Base-by-base conservation (phyloP, 2,113 vertebrate species). In the Tympanuchus pallidicinctus region DNA sequence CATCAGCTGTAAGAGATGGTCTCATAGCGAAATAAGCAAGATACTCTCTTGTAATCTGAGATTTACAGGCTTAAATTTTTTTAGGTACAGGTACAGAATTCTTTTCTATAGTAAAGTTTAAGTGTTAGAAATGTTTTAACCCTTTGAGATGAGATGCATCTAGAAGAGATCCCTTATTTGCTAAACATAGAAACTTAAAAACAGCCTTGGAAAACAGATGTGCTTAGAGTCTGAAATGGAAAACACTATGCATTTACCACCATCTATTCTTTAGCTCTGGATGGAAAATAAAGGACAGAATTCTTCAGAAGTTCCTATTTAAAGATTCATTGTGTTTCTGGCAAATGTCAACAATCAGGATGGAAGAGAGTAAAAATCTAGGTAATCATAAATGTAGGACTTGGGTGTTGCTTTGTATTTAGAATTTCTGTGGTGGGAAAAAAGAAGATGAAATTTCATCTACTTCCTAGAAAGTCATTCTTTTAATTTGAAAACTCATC, bases 161-260 rank as follows among this genome's bases (percentile, higher is more conserved):
- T 60, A 38, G 87, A 93, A 93, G 61, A 93, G 57, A 6, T 22
- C 24, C 24, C 40, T 61, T 36, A 3, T 56, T 78, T 82, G 19
- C 82, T 84, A 91, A 92, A 91, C 61, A 77, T 75, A 89, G 57
- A 2, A 64, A 71, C 18, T 72, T 64, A 40, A 71, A 84, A 84
- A 91, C 40, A 81, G 27, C 61, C 47, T 72, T 94, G 88, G 88
- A 94, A 95, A 94, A 78, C 88, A 94, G 91, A 92, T 90, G 69
- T 97, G 75, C 28, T 88, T 77, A 60, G 43, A 88, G n/a, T 66
- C 25, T 71, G 88, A 50, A 87, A 89, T 71, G 63, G 87, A 86
- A 94, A 94, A 66, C 54, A 24, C 86, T 70, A 5, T 65, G 48
- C 43, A 54, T 30, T 63, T n/a, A 70, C n/a, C 50, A 71, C 28